Conservation (phyloP, 1,140 invertebrate species). For the Scaptomyza hsui region DNA sequence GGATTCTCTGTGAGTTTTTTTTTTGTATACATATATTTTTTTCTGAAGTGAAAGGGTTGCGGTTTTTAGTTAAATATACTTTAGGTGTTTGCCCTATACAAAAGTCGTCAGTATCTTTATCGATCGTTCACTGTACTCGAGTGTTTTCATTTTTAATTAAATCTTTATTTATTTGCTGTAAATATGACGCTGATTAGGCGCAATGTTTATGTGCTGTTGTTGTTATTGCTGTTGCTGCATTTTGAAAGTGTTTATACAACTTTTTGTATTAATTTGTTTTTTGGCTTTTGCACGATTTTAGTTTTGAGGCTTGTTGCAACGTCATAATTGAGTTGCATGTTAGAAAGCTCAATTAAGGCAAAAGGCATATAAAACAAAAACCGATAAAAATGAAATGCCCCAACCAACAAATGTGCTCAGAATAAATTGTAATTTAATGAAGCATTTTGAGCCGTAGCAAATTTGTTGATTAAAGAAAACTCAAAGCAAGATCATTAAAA, state of each 20-base stretch:
- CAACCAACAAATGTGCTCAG: conserved; percentile 32
- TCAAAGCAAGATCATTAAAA: conserved; percentile 32
- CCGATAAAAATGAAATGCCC: conserved; percentile 9
- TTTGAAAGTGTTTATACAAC: conserved; percentile 47
- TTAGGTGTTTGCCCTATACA: conserved; percentile 10
- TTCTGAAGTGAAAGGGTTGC: conserved; percentile 74
- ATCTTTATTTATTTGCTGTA: conserved; percentile 17
- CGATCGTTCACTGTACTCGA: not conserved
- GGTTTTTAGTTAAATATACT: conserved; percentile 39
- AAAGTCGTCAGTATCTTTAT: no score
- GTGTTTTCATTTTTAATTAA: conserved; percentile 1
- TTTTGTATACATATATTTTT: no score
- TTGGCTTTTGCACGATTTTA: conserved; percentile 38
- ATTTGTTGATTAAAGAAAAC: conserved; percentile 16
- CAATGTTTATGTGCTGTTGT: not conserved
- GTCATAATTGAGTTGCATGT: conserved; percentile 35
- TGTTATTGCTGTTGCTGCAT: conserved; percentile 31
- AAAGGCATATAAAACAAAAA: conserved; percentile 31
- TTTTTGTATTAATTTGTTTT: conserved; percentile 14
- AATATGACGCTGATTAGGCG: conserved; percentile 29
- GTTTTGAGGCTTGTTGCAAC: conserved; percentile 30
- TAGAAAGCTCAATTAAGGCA: conserved; percentile 45
- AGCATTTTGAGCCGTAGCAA: conserved; percentile 35
- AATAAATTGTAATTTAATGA: conserved; percentile 50
- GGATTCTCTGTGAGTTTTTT: conserved; percentile 56